phyloP scores from a whole-genome alignment of 2,888 invertebrate genomes.

The Lasioglossum vierecki region DNA sequence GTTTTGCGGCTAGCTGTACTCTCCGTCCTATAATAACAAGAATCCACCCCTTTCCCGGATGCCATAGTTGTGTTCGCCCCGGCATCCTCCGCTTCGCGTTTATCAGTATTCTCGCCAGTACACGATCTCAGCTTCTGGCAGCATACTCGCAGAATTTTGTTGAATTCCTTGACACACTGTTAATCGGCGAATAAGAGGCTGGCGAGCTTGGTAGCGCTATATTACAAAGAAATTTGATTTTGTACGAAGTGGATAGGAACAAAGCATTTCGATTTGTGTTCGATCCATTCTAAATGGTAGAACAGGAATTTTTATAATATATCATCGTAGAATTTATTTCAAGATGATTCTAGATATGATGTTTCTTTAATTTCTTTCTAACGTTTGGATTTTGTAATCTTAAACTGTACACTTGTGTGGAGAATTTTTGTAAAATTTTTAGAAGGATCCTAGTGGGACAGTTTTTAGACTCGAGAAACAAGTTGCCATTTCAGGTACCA shows the following conservation, averaged over 20 bases:
- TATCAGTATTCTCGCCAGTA: conserved; percentile 37
- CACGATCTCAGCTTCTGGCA: conserved; percentile 47
- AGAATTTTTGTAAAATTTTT: not conserved
- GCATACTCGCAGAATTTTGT: conserved; percentile 36
- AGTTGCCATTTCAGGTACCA: not conserved
- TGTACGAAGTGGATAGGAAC: not conserved
- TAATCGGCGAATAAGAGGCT: not conserved
- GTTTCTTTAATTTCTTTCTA: not conserved
- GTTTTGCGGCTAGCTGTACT: conserved; percentile 77
- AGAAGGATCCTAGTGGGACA: not conserved
- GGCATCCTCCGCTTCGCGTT: conserved; percentile 31
- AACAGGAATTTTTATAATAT: not conserved
- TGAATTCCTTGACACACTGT: conserved; percentile 21
- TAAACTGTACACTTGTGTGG: not conserved
- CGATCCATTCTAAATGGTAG: not conserved
- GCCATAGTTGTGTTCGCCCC: conserved; percentile 50
- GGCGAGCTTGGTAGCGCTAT: not conserved
- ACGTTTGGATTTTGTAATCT: not conserved
- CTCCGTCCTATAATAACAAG: conserved; percentile 81
- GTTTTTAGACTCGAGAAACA: not conserved
- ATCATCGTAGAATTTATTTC: not conserved
- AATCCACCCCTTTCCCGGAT: conserved; percentile 67
- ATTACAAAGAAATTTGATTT: not conserved
- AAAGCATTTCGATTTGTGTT: not conserved
- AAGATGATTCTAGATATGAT: not conserved